Conservation (phyloP, 2,113 vertebrate genomes). For the Pelmatolapia mariae region DNA sequence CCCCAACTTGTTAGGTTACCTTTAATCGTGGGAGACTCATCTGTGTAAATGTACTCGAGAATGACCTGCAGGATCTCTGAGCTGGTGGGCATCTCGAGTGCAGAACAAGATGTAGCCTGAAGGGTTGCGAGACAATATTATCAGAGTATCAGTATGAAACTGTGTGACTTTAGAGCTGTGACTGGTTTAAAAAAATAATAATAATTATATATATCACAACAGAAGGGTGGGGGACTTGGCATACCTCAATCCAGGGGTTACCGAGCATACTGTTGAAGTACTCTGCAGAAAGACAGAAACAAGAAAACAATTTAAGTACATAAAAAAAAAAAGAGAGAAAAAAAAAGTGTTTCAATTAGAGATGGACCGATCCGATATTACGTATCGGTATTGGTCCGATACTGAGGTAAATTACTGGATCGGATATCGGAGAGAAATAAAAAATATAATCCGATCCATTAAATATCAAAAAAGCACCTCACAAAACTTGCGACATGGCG, state of each 20-base stretch:
- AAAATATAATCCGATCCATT: too few relatives aligned
- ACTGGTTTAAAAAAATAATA: not conserved
- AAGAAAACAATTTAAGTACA: not conserved
- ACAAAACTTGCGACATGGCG: too few relatives aligned
- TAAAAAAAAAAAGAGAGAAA: not conserved
- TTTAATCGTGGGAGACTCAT: conserved; percentile 86
- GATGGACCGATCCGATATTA: too few relatives aligned
- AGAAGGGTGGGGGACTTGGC: not conserved
- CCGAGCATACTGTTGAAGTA: conserved; percentile 98
- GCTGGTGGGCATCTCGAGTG: conserved; percentile 87
- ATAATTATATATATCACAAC: not conserved
- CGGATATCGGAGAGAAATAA: too few relatives aligned
- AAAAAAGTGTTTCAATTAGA: not conserved
- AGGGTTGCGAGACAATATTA: not conserved
- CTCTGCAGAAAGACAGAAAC: conserved; percentile 71
- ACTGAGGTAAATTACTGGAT: too few relatives aligned
- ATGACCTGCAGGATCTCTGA: conserved; percentile 88
- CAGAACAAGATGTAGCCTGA: conserved; percentile 87
- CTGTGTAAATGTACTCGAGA: conserved; percentile 92
- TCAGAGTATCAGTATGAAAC: not conserved
- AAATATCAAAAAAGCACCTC: too few relatives aligned
- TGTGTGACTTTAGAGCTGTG: not conserved
- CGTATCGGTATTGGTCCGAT: too few relatives aligned
- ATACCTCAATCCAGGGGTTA: conserved; percentile 97
- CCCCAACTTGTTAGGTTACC: conserved; percentile 62